Base-by-base conservation (phyloP, 2,888 invertebrate species). In the Erynnis tages region DNA sequence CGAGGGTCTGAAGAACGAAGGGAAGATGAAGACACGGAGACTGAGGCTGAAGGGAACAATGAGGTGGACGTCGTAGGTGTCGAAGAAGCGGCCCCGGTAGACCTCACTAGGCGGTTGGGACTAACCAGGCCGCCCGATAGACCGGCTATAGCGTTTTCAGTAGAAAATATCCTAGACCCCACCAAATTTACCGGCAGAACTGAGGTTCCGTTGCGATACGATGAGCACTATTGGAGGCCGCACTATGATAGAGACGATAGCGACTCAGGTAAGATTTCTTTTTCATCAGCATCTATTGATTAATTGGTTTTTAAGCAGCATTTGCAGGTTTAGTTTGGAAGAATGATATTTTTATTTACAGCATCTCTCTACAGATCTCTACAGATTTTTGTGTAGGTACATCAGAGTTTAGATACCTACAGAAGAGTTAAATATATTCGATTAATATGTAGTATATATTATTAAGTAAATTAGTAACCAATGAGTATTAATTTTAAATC, bases 131-230 rank as follows among this genome's bases (percentile, higher is more conserved):
- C 88, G 1, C 83, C 86, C 0, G 88, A 93, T 91, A 62, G 91
- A 45, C 73, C 82, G 0, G 76, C 84, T 1, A 88, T 96, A 58
- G 95, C 96, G 11, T 97, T 97, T 82, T 96, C 96, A 3, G 97
- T 97, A 14, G 96, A 97, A 85, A 97, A 97, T 73, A 97, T 97
- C 59, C 84, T 97, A 62, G 96, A 97, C 80, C 97, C 97, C 2
- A 96, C 94, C 67, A 97, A 97, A 86, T 97, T 97, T 77, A 96
- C 96, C 17, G 96, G 96, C 21, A 83, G 92, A 66, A 86, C 90
- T 5, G 91, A 91, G 52, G 84, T 81, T 8, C 90, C 90, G 19
- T 72, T 91, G 55, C 81, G 88, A 69, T 93, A 85, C 71, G 91
- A 80, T 65, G 91, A 91, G 75, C 92, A 91, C 69, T 92, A 91